These are phyloP conservation scores for Elegia similella DNA, from an alignment of 2,888 invertebrate genomes.

Conservation along the genomic window DNA sequence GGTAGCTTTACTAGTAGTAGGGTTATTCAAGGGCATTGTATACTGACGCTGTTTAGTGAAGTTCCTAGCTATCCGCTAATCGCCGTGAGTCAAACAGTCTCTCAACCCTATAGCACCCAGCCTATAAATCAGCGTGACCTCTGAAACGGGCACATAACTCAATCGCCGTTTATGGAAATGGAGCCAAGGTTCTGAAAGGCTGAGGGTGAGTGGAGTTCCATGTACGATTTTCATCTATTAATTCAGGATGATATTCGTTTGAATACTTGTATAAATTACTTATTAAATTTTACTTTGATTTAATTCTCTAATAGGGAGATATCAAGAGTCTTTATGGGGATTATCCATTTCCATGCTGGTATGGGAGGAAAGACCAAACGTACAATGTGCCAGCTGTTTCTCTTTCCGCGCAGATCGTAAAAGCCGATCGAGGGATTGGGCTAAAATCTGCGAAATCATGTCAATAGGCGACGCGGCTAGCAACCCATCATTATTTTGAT, in stretches of 20 bases:
- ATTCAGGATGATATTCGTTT: conserved; percentile 2
- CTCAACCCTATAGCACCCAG: not conserved
- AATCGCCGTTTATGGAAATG: conserved; percentile 41
- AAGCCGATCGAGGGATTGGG: too few relatives aligned
- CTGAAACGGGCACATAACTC: conserved; percentile 45
- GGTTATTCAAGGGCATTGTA: too few relatives aligned
- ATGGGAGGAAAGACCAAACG: too few relatives aligned
- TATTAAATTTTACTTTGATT: not conserved
- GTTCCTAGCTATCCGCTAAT: not conserved
- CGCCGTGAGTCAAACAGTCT: not conserved
- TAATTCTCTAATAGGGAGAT: not conserved
- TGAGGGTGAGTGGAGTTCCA: conserved; percentile 36
- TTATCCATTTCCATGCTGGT: too few relatives aligned
- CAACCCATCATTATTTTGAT: too few relatives aligned
- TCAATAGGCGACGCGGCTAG: too few relatives aligned
- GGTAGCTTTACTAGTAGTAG: too few relatives aligned
- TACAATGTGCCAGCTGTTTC: too few relatives aligned
- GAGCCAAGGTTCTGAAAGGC: conserved; percentile 18
- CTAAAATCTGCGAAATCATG: too few relatives aligned
- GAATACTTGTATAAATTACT: not conserved
- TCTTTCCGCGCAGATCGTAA: too few relatives aligned
- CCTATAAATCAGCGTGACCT: conserved; percentile 45
- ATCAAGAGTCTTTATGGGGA: too few relatives aligned
- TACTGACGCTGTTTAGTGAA: too few relatives aligned
- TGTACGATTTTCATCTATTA: conserved; percentile 27